phyloP scores from a whole-genome alignment of 2,888 invertebrate species.

The Epirrhoe alternata region DNA sequence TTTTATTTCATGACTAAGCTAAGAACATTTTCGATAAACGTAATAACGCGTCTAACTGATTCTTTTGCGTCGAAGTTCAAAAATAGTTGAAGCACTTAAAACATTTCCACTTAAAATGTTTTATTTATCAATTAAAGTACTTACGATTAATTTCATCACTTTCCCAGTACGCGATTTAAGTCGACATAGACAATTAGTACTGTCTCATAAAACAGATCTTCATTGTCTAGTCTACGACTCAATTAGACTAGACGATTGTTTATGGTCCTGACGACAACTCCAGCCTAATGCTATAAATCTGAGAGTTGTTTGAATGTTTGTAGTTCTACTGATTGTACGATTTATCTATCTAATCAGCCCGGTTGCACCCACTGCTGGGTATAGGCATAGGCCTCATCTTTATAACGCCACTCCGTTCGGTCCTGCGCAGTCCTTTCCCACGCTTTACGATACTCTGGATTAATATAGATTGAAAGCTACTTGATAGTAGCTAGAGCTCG shows the following conservation, averaged over 20 bases:
- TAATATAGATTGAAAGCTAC: background rate
- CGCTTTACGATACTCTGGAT: background rate
- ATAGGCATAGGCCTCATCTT: too few species aligned
- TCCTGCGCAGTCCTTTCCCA: too few species aligned
- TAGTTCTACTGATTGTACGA: background rate
- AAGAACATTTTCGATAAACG: too few species aligned
- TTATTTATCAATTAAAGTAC: background rate
- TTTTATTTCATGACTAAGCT: too few species aligned
- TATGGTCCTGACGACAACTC: background rate
- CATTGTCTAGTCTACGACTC: constrained; percentile 1
- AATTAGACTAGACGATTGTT: background rate
- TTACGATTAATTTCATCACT: background rate
- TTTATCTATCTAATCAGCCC: too few species aligned
- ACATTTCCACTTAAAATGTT: too few species aligned
- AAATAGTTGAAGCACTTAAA: background rate
- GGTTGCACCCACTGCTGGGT: too few species aligned
- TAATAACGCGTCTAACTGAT: too few species aligned
- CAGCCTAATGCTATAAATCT: background rate
- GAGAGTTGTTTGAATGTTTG: background rate
- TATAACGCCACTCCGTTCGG: too few species aligned
- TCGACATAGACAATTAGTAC: background rate
- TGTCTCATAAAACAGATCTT: constrained; percentile 1
- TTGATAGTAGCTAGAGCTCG: too few species aligned
- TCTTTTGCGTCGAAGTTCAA: background rate
- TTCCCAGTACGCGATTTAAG: background rate